Evolutionary conservation across 2,888 invertebrate genomes (phyloP), one percentile per base, ranked within the genome.

Genomic region (Prenolepis imparis): DNA sequence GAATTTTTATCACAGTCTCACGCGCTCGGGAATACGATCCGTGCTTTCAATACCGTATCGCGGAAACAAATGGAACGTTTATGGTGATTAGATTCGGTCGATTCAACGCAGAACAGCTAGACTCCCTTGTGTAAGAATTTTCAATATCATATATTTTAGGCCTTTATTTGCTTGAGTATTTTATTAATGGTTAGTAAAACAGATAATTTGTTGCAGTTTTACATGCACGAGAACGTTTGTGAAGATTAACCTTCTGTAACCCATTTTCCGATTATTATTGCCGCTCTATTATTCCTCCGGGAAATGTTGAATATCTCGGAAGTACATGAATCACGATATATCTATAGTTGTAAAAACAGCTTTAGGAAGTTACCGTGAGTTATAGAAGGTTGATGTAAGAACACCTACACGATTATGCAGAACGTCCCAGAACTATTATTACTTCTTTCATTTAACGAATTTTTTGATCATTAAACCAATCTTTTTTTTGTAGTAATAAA

Each of bases 301-400:
- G 21, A 44, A 59, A 32, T 15, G 41, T 68, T 24, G 44, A 18
- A 59, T 59, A 70, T 78, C 32, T 59, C 59, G 44, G 41, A 59
- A 24, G 12, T 78, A 70, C n/a, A 59, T 5, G 41, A 68, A 32
- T 36, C 44, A 48, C 48, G 11, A 21, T 78, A 36, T 32, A 78
- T 78, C 70, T 77, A 36, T 68, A 68, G 21, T 55, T 44, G 57
- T 44, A 44, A 68, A 78, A 78, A 78, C 59, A 78, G n/a, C 57
- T 59, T 41, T 57, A 57, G 68, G 15, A 28, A 32, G 32, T 77
- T 78, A 78, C 32, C 28, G 41, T 72, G 48, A 72, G 44, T 80
- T 80, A 80, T 72, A 24, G 72, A 72, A 80, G 78, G 48, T 80
- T 80, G 72, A 80, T 72, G 78, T 80, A 80, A 12, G 24, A 80